Evolutionary conservation across 2,797 vertebrate species (phyloP).

Genomic region (Podargus strigoides): DNA sequence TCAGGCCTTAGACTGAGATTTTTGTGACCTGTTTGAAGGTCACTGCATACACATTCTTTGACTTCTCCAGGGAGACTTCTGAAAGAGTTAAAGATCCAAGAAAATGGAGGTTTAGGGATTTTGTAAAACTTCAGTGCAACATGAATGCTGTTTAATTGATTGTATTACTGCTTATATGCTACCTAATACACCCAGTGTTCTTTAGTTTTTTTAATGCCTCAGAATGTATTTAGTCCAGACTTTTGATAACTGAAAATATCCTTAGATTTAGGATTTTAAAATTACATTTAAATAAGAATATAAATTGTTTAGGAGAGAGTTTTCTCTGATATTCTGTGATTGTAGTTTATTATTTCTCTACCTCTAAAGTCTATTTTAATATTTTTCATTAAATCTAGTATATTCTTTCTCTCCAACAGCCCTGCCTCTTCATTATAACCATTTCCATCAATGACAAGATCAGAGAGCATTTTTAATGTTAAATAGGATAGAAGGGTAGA

Average conservation of each 20-base stretch:
- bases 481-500: slow-evolving; percentile 59
- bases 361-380: slow-evolving; percentile 56
- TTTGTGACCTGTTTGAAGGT: not conserved
- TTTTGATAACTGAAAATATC: not conserved
- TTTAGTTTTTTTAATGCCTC: not conserved
- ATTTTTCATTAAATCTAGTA: slow-evolving; percentile 62
- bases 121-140: not conserved
- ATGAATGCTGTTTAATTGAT: not conserved
- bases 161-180: not conserved
- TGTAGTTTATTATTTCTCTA: slow-evolving; percentile 9
- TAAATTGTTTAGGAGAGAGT: not conserved
- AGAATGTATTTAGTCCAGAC: not conserved
- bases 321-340: not conserved
- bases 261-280: not conserved
- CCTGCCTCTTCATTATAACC: slow-evolving; percentile 57
- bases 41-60: not conserved
- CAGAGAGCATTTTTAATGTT: slow-evolving; percentile 67
- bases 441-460: slow-evolving; percentile 66
- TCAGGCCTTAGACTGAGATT: not conserved
- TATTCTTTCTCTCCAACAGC: slow-evolving; percentile 51
- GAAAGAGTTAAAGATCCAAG: not conserved
- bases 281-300: not conserved
- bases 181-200: not conserved
- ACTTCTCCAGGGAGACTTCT: not conserved
- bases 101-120: not conserved